Evolutionary conservation across 2,888 invertebrate species (phyloP), one percentile per base, ranked within the genome.

Genomic region (Nasonia oneida): DNA sequence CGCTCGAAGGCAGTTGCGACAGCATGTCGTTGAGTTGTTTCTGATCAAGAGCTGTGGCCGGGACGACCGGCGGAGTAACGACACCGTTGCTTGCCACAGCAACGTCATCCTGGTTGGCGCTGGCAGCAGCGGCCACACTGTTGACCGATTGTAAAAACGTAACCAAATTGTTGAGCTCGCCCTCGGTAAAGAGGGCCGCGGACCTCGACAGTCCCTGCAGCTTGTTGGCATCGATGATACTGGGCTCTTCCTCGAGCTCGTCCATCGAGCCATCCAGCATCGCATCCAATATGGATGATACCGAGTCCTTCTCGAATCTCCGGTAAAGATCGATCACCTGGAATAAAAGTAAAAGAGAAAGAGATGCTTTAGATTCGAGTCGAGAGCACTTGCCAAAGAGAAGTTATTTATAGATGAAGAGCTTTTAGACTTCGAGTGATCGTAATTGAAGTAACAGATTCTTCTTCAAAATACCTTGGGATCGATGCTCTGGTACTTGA

Each of bases 401-500:
- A 57, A 57, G 57, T n/a, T 18, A 57, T 6, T 15, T 57, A n/a
- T 57, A 57, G 57, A 47, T 47, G 18, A 18, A n/a, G n/a, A n/a
- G 6, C 15, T 18, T 57, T 57, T 57, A 18, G 18, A 2, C 57
- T n/a, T 18, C 57, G 4, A 4, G n/a, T 4, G 57, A 57, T 57
- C 15, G 4, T 57, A 57, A 57, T 57, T n/a, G n/a, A 57, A 15
- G 5, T 0, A 57, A 57, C 3, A 15, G n/a, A 1, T 75, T 42
- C 57, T 61, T 61, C n/a, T 8, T 61, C n/a, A 6, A 53, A 53
- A 53, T 75, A 96, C 95, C 92, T 96, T 96, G 0, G 95, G 94
- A 90, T 97, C 97, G 64, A 97, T 96, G 90, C 96, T 96, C 91
- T 98, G 98, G 93, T 96, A 97, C 91, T 97, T 96, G 85, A 97